Evolutionary conservation across 1,140 invertebrate species (phyloP).

Genomic region (Anastrepha ludens): DNA sequence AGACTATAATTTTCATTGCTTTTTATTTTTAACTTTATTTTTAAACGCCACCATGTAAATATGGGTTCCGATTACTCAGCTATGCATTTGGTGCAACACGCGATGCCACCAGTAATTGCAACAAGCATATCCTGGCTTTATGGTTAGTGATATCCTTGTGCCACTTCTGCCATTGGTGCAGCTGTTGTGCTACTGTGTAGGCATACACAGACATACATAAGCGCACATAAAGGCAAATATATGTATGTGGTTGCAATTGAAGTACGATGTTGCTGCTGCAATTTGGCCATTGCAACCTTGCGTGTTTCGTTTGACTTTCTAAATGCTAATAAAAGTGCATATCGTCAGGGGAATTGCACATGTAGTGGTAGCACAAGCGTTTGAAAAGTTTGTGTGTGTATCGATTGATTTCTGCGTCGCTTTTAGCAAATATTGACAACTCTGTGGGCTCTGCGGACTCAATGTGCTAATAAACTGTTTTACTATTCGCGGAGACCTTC

Average conservation of each 20-base stretch:
- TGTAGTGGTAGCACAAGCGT: background rate
- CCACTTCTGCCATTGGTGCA: background rate
- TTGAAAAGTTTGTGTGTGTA: too few relatives aligned
- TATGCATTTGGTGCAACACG: constrained; percentile 8
- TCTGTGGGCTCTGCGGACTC: too few relatives aligned
- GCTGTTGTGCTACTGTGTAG: background rate
- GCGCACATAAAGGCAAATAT: background rate
- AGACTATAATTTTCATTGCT: too few relatives aligned
- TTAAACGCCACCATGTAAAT: background rate
- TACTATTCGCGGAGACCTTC: too few relatives aligned
- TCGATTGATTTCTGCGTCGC: too few relatives aligned
- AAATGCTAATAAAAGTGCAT: background rate
- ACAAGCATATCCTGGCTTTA: background rate
- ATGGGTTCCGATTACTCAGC: background rate
- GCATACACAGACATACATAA: background rate
- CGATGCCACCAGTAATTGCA: constrained; percentile 4
- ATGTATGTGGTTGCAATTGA: background rate
- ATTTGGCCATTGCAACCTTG: background rate
- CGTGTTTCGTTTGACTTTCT: background rate
- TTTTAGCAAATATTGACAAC: too few relatives aligned
- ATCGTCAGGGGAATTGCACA: background rate
- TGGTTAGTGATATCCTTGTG: constrained; percentile 6
- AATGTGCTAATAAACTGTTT: too few relatives aligned
- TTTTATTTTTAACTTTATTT: background rate
- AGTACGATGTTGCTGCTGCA: background rate